Conservation (phyloP, 2,113 vertebrate genomes). For the Silurus glanis region DNA sequence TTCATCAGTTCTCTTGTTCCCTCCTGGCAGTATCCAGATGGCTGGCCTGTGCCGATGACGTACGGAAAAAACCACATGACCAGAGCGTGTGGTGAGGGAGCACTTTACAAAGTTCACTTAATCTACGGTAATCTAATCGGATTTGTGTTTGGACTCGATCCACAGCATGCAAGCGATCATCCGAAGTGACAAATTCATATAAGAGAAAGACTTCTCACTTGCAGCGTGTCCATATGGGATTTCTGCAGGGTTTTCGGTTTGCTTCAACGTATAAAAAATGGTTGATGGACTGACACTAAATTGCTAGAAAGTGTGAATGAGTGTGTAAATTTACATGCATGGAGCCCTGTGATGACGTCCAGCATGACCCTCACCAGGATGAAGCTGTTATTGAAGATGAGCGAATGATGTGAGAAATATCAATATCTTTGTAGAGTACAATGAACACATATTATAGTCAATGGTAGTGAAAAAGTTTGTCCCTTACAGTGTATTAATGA, state of each 20-base stretch:
- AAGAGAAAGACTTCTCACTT: background rate
- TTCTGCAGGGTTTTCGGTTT: background rate
- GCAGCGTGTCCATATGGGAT: background rate
- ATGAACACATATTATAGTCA: background rate
- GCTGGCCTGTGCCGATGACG: slow-evolving; percentile 4
- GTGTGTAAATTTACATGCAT: background rate
- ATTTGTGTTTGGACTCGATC: background rate
- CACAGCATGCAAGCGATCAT: background rate
- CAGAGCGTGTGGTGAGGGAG: background rate
- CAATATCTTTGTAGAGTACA: background rate
- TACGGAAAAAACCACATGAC: background rate
- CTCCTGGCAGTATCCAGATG: slow-evolving; percentile 30
- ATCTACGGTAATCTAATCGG: background rate
- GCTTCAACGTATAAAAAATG: background rate
- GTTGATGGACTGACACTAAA: background rate
- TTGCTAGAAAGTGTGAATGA: background rate
- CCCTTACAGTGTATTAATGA: background rate
- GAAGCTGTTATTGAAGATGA: background rate
- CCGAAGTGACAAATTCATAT: background rate
- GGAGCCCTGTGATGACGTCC: background rate
- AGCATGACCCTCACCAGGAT: background rate
- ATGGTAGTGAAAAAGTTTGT: background rate
- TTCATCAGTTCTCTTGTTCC: slow-evolving; percentile 24
- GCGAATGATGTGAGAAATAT: background rate
- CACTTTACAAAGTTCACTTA: background rate